Percentiles rank a stretch among this genome's conserved stretches.
Evolutionary conservation across 2,797 vertebrate genomes (phyloP).

Genomic region (Sebastes iracundus): DNA sequence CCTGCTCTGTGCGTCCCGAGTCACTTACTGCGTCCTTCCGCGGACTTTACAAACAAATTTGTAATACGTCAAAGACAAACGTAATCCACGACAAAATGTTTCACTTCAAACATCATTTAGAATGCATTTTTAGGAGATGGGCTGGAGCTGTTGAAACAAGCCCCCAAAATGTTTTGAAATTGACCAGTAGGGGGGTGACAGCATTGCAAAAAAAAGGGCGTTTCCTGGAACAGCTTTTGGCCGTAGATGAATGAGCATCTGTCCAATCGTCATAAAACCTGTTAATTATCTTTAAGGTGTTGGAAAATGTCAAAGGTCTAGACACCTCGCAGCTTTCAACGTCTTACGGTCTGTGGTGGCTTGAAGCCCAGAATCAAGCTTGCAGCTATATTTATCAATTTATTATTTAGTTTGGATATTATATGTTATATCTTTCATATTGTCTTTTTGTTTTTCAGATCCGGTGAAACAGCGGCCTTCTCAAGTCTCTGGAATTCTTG

Average conservation of each 20-base stretch:
- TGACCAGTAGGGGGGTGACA: not conserved
- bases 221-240: not conserved
- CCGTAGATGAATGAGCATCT: not conserved
- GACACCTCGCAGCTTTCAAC: not conserved
- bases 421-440: not conserved
- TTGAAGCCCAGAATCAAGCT: not conserved
- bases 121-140: too few species aligned
- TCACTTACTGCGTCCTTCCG: too few species aligned
- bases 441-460: constrained; percentile 69
- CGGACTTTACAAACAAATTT: too few species aligned
- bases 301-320: too few species aligned
- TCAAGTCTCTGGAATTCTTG: not conserved
- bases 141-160: too few species aligned
- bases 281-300: too few species aligned
- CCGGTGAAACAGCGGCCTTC: constrained; percentile 61
- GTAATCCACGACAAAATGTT: too few species aligned
- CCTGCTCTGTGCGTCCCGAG: too few species aligned
- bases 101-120: too few species aligned
- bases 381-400: not conserved
- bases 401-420: not conserved
- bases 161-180: not conserved
- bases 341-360: not conserved
- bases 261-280: too few species aligned
- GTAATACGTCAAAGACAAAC: too few species aligned
- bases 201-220: not conserved